These are phyloP conservation scores for Nothocercus julius DNA, from an alignment of 2,113 vertebrate genomes.

Conservation along the genomic window DNA sequence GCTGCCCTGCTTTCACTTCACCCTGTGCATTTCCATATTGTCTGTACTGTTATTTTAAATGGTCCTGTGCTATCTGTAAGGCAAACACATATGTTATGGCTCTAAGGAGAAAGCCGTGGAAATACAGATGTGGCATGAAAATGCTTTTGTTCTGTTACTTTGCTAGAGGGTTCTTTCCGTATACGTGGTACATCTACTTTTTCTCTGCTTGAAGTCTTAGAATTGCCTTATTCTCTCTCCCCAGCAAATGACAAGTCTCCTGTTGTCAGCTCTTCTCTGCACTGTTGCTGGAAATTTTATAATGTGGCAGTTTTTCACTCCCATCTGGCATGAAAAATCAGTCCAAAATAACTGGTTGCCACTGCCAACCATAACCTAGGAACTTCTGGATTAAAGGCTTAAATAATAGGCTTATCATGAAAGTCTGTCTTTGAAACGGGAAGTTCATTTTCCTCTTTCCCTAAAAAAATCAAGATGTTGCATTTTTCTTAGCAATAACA, in stretches of 20 bases:
- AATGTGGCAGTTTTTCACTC: background rate
- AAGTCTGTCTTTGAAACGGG: background rate
- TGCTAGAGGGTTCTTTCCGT: background rate
- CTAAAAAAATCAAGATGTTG: background rate
- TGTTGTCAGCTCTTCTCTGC: constrained; percentile 35
- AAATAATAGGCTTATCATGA: constrained; percentile 4
- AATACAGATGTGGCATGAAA: background rate
- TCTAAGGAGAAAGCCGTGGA: background rate
- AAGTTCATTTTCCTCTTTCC: background rate
- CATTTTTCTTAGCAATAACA: background rate
- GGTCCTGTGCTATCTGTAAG: background rate
- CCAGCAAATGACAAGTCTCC: background rate
- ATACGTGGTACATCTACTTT: background rate
- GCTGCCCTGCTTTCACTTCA: background rate
- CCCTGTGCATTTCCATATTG: background rate
- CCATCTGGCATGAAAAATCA: constrained; percentile 5
- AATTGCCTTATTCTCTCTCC: background rate
- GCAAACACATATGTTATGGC: background rate
- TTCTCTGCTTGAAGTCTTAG: background rate
- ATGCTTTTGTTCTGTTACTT: background rate
- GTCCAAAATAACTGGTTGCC: constrained; percentile 28
- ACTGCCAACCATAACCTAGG: constrained; percentile 15
- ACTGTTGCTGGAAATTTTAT: constrained; percentile 9
- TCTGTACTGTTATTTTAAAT: background rate
- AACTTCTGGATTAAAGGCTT: constrained; percentile 24